A percentile compares a stretch with the other conserved stretches of the same genome.
These are phyloP conservation scores for Taenaris catops DNA, from an alignment of 2,888 invertebrate genomes.

Conservation along the genomic window DNA sequence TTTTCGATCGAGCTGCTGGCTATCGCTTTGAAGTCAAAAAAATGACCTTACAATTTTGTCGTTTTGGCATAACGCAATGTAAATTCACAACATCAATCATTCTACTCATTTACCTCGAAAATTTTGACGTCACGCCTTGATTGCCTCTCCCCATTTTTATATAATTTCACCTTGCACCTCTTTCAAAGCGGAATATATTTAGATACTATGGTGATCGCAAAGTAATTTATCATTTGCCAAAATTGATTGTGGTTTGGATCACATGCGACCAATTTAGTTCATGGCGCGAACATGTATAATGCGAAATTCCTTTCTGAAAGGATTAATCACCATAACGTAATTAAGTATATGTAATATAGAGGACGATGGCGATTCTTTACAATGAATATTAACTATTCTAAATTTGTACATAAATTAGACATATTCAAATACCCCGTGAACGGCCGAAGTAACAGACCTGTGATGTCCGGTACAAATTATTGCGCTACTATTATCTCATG, in stretches of 20 bases:
- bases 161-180: conserved; percentile 41
- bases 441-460: too few relatives aligned
- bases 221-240: conserved; percentile 33
- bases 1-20: conserved; percentile 22
- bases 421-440: too few relatives aligned
- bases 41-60: conserved; percentile 44
- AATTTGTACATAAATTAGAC: too few relatives aligned
- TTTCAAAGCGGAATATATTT: conserved; percentile 26
- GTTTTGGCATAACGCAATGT: conserved; percentile 54
- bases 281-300: conserved; percentile 17
- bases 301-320: conserved; percentile 6
- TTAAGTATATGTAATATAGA: too few relatives aligned
- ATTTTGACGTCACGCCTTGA: conserved; percentile 58
- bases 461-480: too few relatives aligned
- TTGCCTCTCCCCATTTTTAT: conserved; percentile 58
- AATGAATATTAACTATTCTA: too few relatives aligned
- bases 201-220: conserved; percentile 28
- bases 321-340: conserved; percentile 2
- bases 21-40: conserved; percentile 31
- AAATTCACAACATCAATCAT: conserved; percentile 68
- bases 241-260: conserved; percentile 27
- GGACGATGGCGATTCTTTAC: too few relatives aligned
- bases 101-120: conserved; percentile 61
- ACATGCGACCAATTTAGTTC: conserved; percentile 39
- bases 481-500: too few relatives aligned